Base-by-base conservation (phyloP, 2,797 vertebrate species). In the Hafferia zeledoni region DNA sequence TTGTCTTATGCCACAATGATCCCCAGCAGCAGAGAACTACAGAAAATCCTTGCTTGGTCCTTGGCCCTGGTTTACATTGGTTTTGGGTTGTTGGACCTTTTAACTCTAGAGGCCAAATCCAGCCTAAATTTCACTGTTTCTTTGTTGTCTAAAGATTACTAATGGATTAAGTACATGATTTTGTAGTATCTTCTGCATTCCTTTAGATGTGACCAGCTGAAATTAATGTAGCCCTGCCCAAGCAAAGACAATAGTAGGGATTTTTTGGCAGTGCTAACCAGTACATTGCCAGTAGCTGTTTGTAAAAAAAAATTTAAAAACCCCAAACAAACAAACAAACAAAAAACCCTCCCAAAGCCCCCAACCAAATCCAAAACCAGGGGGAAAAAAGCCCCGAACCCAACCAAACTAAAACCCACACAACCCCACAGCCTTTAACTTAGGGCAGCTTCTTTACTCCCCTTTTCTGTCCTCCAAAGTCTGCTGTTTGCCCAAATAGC, bases 91-190 rank as follows among this genome's bases (percentile, higher is more conserved):
- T 24, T 83, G n/a, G 14, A 30, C 3, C 6, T 61, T 76, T 61
- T 22, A 49, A 39, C 11, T 82, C 8, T 23, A 39, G 27, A 74
- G 9, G 4, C 5, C 19, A 1, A 1, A 39, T 28, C 19, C 44
- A n/a, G 18, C 17, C 10, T 11, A 27, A 35, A 20, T 37, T 24
- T 80, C 67, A 24, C 52, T 67, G 10, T 47, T 92, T 91, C 46
- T 72, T 14, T 49, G 25, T 67, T 79, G 55, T 30, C 47, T 84
- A 24, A 43, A 92, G 30, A 19, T 64, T 53, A 13, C 12, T 83
- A 6, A 4, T 8, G 9, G 47, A 55, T 10, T 17, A 49, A 49
- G 19, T 5, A 28, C 5, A 7, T 43, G 0, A 0, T 57, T 75
- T 61, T 83, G 46, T 67, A 44, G 25, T 39, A 12, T 79, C 76